These are phyloP conservation scores for Vicugna pacos DNA, from an alignment of 2,113 vertebrate genomes.

Conservation along the genomic window DNA sequence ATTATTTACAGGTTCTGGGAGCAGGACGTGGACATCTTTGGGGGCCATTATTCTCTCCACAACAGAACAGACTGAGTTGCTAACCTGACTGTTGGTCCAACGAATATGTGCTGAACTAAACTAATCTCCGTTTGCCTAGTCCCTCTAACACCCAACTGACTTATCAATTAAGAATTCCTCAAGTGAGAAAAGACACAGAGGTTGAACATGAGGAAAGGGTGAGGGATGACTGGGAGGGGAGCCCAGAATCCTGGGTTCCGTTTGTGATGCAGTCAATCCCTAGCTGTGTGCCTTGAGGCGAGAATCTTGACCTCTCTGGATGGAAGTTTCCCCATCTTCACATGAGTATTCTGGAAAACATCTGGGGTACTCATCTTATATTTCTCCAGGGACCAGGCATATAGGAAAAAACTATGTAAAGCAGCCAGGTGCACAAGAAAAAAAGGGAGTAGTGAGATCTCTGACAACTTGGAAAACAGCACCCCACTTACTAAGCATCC, in stretches of 20 bases:
- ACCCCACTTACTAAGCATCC: not conserved
- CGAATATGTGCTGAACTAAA: not conserved
- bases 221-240: not conserved
- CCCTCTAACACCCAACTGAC: not conserved
- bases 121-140: conserved; percentile 18
- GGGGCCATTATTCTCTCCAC: too few relatives aligned
- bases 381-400: not conserved
- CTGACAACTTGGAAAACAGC: not conserved
- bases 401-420: not conserved
- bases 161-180: not conserved
- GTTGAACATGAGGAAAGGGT: not conserved
- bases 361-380: not conserved
- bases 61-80: not conserved
- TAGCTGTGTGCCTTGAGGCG: not conserved
- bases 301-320: not conserved
- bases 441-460: not conserved
- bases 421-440: not conserved
- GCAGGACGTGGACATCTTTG: not conserved
- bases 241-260: not conserved
- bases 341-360: not conserved
- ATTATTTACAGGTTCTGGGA: not conserved
- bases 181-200: not conserved
- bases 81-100: not conserved
- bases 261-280: not conserved
- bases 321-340: not conserved